phyloP scores from a whole-genome alignment of 2,888 invertebrate species.

The Esperia sulphurella region DNA sequence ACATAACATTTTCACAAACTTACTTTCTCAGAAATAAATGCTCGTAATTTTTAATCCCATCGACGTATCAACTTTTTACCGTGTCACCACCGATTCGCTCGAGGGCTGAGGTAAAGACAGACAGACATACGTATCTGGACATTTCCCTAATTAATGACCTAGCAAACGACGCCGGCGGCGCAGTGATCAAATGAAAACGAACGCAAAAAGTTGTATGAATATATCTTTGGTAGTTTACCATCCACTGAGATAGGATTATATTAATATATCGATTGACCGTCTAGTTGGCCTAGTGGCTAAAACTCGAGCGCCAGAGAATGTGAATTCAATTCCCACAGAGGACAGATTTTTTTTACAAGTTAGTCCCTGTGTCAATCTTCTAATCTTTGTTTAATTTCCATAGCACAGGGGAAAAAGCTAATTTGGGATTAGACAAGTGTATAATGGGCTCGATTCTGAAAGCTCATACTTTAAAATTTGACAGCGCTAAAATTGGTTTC shows the following conservation, averaged over 20 bases:
- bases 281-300: too few relatives aligned
- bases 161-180: conserved; percentile 47
- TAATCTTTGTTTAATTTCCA: too few relatives aligned
- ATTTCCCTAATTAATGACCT: conserved; percentile 67
- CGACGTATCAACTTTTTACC: conserved; percentile 2
- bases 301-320: too few relatives aligned
- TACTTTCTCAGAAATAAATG: conserved; percentile 9
- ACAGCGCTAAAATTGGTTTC: too few relatives aligned
- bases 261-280: background rate
- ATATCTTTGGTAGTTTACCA: conserved; percentile 32
- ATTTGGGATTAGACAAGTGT: too few relatives aligned
- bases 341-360: too few relatives aligned
- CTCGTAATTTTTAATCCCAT: conserved; percentile 4
- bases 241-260: conserved; percentile 21
- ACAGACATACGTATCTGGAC: conserved; percentile 32
- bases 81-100: background rate
- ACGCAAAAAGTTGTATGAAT: conserved; percentile 50
- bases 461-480: too few relatives aligned
- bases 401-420: too few relatives aligned
- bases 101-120: conserved; percentile 14
- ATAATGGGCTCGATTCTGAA: too few relatives aligned
- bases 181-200: conserved; percentile 42
- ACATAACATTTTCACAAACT: background rate
- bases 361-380: too few relatives aligned
- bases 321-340: too few relatives aligned